Percentiles rank a stretch among this genome's conserved stretches.
Conservation (phyloP, 2,113 vertebrate genomes). For the Sigmodon hispidus region DNA sequence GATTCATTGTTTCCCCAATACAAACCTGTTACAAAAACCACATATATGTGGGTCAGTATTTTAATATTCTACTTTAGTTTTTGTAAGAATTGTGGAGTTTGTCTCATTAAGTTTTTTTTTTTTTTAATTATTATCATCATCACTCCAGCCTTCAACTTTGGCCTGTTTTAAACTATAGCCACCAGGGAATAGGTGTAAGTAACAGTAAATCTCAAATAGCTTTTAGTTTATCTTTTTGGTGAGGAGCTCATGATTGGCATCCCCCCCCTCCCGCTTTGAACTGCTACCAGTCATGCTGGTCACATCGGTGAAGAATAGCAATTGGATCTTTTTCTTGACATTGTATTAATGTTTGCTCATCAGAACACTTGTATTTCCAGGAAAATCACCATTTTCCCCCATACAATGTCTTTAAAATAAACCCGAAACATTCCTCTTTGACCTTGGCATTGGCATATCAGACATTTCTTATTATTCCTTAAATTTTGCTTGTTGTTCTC, state of each 20-base stretch:
- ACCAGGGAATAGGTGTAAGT: slow-evolving; percentile 36
- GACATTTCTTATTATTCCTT: slow-evolving; percentile 56
- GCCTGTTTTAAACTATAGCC: not conserved
- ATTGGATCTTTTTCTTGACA: not conserved
- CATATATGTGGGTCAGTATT: not conserved
- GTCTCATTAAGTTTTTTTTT: not conserved
- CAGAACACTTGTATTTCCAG: slow-evolving; percentile 44
- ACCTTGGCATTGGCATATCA: slow-evolving; percentile 25
- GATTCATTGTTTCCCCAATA: slow-evolving; percentile 18
- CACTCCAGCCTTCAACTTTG: not conserved
- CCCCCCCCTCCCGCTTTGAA: slow-evolving; percentile 28
- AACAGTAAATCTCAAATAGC: not conserved
- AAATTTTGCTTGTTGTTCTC: slow-evolving; percentile 54
- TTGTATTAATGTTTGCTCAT: slow-evolving; percentile 36
- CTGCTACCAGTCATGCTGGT: slow-evolving; percentile 19
- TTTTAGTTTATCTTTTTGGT: slow-evolving; percentile 50
- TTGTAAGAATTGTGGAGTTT: slow-evolving; percentile 27
- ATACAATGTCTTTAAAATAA: slow-evolving; percentile 33
- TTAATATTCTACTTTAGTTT: slow-evolving; percentile 40
- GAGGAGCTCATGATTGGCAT: slow-evolving; percentile 38
- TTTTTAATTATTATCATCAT: not conserved
- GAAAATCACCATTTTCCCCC: not conserved
- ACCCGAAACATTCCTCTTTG: not conserved
- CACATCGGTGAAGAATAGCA: not conserved
- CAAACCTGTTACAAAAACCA: slow-evolving; percentile 31